Conservation (phyloP, 2,888 invertebrate species). For the Parnassius mnemosyne region DNA sequence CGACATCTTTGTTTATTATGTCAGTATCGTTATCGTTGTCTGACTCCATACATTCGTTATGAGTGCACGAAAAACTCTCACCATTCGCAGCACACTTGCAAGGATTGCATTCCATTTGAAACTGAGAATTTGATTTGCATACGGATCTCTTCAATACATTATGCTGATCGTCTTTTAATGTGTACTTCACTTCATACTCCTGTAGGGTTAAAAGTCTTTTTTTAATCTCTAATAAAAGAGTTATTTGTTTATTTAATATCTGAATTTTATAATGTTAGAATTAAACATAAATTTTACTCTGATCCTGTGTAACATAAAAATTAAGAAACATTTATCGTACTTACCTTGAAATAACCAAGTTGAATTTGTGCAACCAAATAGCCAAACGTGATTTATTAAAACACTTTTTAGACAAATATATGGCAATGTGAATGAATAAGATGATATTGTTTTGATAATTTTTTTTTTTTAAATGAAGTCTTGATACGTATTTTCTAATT, state of each 20-base stretch:
- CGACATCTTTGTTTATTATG: constrained; percentile 56
- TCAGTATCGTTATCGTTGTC: constrained; percentile 31
- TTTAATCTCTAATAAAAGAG: not conserved
- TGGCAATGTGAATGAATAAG: not conserved
- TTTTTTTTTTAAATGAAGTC: not conserved
- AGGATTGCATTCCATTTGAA: constrained; percentile 75
- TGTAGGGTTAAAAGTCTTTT: constrained; percentile 8
- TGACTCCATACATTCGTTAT: constrained; percentile 67
- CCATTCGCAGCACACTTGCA: constrained; percentile 77
- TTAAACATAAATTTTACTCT: not conserved
- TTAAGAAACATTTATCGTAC: constrained; percentile 1
- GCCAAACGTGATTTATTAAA: constrained; percentile 12
- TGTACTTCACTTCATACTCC: constrained; percentile 14
- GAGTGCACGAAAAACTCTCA: constrained; percentile 72
- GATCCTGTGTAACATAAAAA: not conserved
- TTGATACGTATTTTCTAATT: not conserved
- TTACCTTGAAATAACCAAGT: constrained; percentile 13
- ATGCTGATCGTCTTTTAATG: constrained; percentile 28
- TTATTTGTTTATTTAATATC: not conserved
- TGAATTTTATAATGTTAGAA: not conserved
- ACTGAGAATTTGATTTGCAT: constrained; percentile 71
- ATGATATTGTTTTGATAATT: not conserved
- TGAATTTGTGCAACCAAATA: constrained; percentile 17
- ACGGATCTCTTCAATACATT: constrained; percentile 45
- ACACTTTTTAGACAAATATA: constrained; percentile 8